Conservation (phyloP, 2,113 vertebrate genomes). For the Chauna torquata region DNA sequence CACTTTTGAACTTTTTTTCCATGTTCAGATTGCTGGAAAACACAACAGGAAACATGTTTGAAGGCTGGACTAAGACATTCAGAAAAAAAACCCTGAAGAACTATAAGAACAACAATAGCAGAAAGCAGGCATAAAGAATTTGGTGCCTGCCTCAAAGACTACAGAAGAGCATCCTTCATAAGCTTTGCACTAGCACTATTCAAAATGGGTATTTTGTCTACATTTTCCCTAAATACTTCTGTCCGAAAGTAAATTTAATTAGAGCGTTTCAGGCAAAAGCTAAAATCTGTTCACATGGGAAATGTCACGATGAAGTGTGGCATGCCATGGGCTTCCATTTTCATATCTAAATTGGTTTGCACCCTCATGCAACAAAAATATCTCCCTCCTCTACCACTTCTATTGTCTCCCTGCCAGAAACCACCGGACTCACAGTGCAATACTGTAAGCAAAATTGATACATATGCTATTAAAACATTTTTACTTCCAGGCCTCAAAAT, state of each 20-base stretch:
- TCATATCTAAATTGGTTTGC: neutral
- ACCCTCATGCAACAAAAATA: neutral
- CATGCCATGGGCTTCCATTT: neutral
- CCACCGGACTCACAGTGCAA: neutral
- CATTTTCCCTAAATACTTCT: neutral
- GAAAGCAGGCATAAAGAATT: neutral
- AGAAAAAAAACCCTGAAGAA: neutral
- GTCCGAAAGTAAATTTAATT: neutral
- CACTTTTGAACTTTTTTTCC: neutral
- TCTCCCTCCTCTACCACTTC: neutral
- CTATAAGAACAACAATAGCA: neutral
- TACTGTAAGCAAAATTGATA: neutral
- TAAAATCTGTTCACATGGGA: neutral
- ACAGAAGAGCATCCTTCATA: neutral
- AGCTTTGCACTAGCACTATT: neutral
- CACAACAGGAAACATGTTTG: neutral
- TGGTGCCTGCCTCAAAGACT: neutral
- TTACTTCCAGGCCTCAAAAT: neutral
- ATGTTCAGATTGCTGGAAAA: neutral
- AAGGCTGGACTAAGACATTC: neutral
- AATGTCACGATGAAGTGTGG: neutral
- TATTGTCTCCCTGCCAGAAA: neutral
- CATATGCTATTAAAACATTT: accelerated
- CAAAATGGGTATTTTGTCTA: neutral
- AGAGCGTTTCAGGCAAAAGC: neutral